Conservation (phyloP, 2,888 invertebrate genomes). For the Torymus texanus region DNA sequence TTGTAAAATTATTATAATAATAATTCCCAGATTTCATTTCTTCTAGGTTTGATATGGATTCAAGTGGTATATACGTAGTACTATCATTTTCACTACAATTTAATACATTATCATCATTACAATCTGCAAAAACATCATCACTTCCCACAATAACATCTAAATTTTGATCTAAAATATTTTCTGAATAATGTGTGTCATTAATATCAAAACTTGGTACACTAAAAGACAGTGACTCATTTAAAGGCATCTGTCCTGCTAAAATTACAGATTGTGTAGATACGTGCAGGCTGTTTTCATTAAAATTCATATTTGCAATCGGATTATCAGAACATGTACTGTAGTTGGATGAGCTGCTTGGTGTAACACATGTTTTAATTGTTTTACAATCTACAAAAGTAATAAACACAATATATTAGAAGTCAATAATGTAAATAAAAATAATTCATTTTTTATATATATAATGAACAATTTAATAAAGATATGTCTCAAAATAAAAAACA, state of each 20-base stretch:
- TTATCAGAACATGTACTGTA: conserved; percentile 54
- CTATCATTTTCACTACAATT: conserved; percentile 30
- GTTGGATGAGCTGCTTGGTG: conserved; percentile 36
- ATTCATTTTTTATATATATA: neutral
- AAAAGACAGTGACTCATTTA: conserved; percentile 11
- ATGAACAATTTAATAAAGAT: neutral
- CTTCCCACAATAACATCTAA: conserved; percentile 47
- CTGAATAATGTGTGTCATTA: conserved; percentile 39
- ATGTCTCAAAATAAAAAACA: conserved; percentile 5
- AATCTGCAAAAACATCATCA: conserved; percentile 47
- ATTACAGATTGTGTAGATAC: conserved; percentile 24
- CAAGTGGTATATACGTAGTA: conserved; percentile 40
- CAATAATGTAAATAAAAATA: neutral
- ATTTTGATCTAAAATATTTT: conserved; percentile 50
- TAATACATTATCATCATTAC: conserved; percentile 22
- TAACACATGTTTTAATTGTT: neutral
- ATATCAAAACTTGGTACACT: neutral
- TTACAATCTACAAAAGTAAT: conserved; percentile 9
- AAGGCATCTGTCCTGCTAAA: conserved; percentile 43
- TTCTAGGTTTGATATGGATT: neutral
- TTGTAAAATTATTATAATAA: conserved; percentile 25
- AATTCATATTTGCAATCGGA: neutral
- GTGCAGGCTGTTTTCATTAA: neutral
- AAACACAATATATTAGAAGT: neutral
- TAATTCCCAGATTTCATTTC: conserved; percentile 29